These are phyloP conservation scores for Triplophysa bombifrons DNA, from an alignment of 2,797 vertebrate species.

Conservation along the genomic window DNA sequence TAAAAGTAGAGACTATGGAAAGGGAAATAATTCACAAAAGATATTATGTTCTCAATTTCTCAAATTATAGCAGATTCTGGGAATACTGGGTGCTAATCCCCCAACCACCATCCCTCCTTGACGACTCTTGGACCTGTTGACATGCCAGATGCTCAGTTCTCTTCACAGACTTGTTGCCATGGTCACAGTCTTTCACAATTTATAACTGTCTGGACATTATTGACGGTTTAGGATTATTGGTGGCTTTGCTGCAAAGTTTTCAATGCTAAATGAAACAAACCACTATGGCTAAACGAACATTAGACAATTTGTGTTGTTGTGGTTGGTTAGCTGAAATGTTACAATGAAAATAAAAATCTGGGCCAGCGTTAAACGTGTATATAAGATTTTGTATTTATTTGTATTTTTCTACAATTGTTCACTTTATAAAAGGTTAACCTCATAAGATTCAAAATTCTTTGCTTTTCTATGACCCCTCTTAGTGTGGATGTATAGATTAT, in stretches of 20 bases:
- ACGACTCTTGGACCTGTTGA: conserved; percentile 30
- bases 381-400: background rate
- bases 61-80: background rate
- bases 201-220: conserved; percentile 25
- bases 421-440: conserved; percentile 17
- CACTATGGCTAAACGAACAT: background rate
- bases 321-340: background rate
- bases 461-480: background rate
- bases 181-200: conserved; percentile 31
- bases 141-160: conserved; percentile 40
- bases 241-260: conserved; percentile 6
- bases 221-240: conserved; percentile 16
- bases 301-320: background rate
- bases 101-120: background rate
- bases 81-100: background rate
- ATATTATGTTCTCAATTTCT: background rate
- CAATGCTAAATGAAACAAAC: background rate
- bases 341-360: background rate
- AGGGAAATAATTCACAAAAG: background rate
- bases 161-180: conserved; percentile 41
- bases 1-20: background rate
- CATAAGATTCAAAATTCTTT: conserved; percentile 9
- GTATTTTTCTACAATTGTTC: background rate
- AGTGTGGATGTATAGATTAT: background rate
- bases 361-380: background rate